Conservation (phyloP, 1,140 invertebrate species). For the Zaprionus ghesquierei region DNA sequence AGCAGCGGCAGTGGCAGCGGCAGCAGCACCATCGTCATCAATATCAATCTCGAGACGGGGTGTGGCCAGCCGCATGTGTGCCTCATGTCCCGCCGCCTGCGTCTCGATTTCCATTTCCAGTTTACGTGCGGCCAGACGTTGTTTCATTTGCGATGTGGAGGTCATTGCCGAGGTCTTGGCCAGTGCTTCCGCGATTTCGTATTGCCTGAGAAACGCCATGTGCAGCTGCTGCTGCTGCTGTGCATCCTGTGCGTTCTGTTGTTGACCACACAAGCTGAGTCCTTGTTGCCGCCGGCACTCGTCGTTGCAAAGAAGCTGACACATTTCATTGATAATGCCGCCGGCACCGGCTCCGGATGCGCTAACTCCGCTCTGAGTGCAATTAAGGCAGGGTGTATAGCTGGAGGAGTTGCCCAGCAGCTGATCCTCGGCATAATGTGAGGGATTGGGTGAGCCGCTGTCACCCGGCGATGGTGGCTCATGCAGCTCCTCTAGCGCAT, state of each 20-base stretch:
- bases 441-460: conserved; percentile 8
- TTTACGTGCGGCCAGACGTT: conserved; percentile 84
- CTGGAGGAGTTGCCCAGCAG: conserved; percentile 35
- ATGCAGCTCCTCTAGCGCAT: conserved; percentile 30
- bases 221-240: conserved; percentile 47
- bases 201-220: conserved; percentile 83
- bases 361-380: conserved; percentile 35
- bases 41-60: conserved; percentile 35
- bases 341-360: conserved; percentile 14
- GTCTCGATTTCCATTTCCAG: conserved; percentile 83
- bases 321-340: conserved; percentile 73
- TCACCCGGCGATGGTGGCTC: conserved; percentile 53
- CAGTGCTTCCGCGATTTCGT: conserved; percentile 85
- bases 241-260: conserved; percentile 11
- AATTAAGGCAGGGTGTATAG: conserved; percentile 59
- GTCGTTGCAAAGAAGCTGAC: conserved; percentile 62
- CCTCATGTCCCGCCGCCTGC: conserved; percentile 7
- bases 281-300: conserved; percentile 62
- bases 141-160: conserved; percentile 83
- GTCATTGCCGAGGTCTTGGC: conserved; percentile 85
- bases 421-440: conserved; percentile 13
- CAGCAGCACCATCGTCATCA: conserved; percentile 12
- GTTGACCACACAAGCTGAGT: conserved; percentile 57
- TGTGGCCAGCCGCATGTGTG: conserved; percentile 49
- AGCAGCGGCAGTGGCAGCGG: background rate